Base-by-base conservation (phyloP, 2,113 vertebrate genomes). In the Stomatorhinus ivindoensis region DNA sequence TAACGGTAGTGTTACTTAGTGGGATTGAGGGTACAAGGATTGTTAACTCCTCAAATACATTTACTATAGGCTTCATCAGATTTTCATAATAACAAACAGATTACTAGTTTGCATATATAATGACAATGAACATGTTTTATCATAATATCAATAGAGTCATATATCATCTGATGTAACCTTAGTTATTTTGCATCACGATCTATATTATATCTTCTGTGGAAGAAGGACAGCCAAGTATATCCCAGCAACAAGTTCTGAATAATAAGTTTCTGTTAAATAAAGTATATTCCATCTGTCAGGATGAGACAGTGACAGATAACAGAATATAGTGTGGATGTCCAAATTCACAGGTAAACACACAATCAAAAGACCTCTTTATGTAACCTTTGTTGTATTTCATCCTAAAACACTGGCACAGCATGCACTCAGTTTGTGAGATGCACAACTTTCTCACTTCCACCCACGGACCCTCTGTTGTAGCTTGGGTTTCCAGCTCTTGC, bases 101-200 rank as follows among this genome's bases (percentile, higher is more conserved):
- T 11, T 11, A 50, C 44, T 47, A 48, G 3, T 48, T 48, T 85
- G 42, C 46, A 83, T 83, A 42, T 87, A 42, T 55, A 65, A 44
- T 31, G 2, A 46, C 47, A 27, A 24, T 69, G 19, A 27, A 9
- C 9, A 27, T 27, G 87, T 24, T 17, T 11, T 65, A 88, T 80
- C 15, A 47, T 48, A 80, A 83, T 24, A 4, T 42, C 73, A 42
- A 35, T n/a, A 31, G 39, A 50, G 87, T 21, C 17, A 35, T 88
- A 48, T 76, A 76, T 88, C 61, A 21, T 88, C 15, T 69, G 42
- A 88, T 88, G 61, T 88, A 88, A 76, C 47, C 15, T n/a, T 4
- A 9, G 73, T 48, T 76, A 21, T 50, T 35, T 84, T 89, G 39
- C 35, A 53, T 27, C 8, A 65, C 31, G 9, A 7, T 84, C 51